phyloP scores from a whole-genome alignment of 1,140 invertebrate genomes.

The Orius insidiosus region DNA sequence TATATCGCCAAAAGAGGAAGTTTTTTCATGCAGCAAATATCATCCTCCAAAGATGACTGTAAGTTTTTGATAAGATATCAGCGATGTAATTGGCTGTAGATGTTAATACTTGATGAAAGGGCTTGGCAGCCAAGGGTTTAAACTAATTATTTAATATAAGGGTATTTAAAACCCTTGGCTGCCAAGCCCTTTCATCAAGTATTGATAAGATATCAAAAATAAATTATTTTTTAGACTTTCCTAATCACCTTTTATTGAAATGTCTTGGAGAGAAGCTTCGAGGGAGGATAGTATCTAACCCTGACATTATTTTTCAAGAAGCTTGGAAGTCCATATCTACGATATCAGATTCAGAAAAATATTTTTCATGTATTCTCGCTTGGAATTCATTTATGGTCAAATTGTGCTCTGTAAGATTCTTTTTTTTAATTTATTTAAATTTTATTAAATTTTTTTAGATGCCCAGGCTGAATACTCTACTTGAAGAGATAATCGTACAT shows the following conservation, averaged over 20 bases:
- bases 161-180: too few species aligned
- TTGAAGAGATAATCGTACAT: slow-evolving; percentile 69
- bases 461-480: slow-evolving; percentile 48
- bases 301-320: slow-evolving; percentile 44
- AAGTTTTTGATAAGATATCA: slow-evolving; percentile 16
- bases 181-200: too few species aligned
- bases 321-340: slow-evolving; percentile 66
- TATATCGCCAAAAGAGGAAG: slow-evolving; percentile 54
- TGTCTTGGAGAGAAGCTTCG: slow-evolving; percentile 53
- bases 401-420: slow-evolving; percentile 56
- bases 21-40: slow-evolving; percentile 59
- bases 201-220: too few species aligned
- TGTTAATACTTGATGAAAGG: too few species aligned
- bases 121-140: too few species aligned
- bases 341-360: slow-evolving; percentile 52
- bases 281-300: slow-evolving; percentile 43
- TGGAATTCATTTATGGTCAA: slow-evolving; percentile 80
- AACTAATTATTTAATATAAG: too few species aligned
- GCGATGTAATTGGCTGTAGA: too few species aligned
- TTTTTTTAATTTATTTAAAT: neutral
- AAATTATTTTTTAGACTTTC: slow-evolving; percentile 31
- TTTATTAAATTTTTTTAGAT: neutral
- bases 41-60: slow-evolving; percentile 40
- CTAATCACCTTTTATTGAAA: slow-evolving; percentile 38
- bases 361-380: slow-evolving; percentile 65